Evolutionary conservation across 2,797 vertebrate species (phyloP), one percentile per base, ranked within the genome.

Genomic region (Prionace glauca): DNA sequence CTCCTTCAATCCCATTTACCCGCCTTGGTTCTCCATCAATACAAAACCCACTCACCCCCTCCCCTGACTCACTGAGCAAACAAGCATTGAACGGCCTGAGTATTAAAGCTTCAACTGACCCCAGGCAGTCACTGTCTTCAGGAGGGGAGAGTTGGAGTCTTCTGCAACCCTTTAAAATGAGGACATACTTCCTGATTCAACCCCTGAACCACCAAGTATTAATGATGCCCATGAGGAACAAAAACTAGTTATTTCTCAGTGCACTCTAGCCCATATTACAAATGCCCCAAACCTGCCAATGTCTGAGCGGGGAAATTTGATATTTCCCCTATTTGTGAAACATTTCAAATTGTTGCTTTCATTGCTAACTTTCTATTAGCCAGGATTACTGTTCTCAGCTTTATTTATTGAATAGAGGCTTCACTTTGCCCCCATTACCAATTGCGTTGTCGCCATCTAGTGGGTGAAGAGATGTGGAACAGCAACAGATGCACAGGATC

Each of bases 361-460:
- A 95, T 74, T 95, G 71, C n/a, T 95, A 60, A 95, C 56, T 14
- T 74, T 26, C 93, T 56, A 77, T 32, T 95, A 60, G 29, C 50
- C 29, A 50, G 93, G 71, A 77, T 74, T 77, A n/a, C 36, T 20
- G 93, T 41, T 69, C 65, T 24, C 26, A 72, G 26, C 14, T 77
- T 29, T 24, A 12, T 69, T 26, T 29, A 18, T 77, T 56, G 20
- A 36, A 24, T 14, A 56, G 32, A 24, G 0, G 2, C 10, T 1
- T 50, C 18, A 67, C 41, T 69, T n/a, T 41, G 10, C 1, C 26
- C 20, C 45, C 16, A 32, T 18, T 60, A 32, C 26, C 45, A 77
- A 77, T 95, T 60, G 24, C 50, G 29, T 56, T 95, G 93, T n/a
- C 45, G n/a, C 93, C 93, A 95, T 95, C 93, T 95, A 95, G 92